Evolutionary conservation across 2,113 vertebrate species (phyloP).

Genomic region (Cacatua alba): DNA sequence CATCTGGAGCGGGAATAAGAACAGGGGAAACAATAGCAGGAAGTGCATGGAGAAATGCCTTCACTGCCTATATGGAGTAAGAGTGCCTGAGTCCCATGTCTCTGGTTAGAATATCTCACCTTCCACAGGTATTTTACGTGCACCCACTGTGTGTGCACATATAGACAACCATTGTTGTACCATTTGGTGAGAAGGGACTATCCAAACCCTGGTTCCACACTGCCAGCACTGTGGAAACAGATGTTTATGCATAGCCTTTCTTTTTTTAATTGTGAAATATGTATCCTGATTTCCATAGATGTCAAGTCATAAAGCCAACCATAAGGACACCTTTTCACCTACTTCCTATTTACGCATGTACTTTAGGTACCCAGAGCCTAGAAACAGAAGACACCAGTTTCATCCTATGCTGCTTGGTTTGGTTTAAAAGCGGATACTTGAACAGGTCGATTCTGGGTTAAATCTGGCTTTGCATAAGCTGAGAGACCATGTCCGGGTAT

Average conservation of each 20-base stretch:
- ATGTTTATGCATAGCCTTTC: neutral
- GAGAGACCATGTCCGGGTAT: neutral
- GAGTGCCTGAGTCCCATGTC: accelerated
- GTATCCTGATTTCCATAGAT: neutral
- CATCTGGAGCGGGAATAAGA: neutral
- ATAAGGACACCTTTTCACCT: neutral
- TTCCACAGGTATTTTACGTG: neutral
- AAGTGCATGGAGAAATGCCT: neutral
- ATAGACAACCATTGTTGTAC: neutral
- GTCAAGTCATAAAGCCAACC: neutral
- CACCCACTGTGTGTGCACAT: too few relatives aligned
- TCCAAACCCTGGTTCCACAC: neutral
- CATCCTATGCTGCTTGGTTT: neutral
- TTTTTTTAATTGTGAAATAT: neutral
- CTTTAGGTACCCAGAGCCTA: neutral
- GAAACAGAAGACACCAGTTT: neutral
- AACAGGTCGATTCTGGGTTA: constrained; percentile 2
- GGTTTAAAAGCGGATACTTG: neutral
- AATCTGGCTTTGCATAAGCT: constrained; percentile 29
- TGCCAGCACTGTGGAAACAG: accelerated
- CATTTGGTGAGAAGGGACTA: neutral
- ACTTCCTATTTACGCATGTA: neutral
- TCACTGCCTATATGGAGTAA: neutral
- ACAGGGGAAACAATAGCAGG: neutral
- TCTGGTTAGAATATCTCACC: neutral